phyloP scores from a whole-genome alignment of 2,797 vertebrate species.

The Pangasius macronema region DNA sequence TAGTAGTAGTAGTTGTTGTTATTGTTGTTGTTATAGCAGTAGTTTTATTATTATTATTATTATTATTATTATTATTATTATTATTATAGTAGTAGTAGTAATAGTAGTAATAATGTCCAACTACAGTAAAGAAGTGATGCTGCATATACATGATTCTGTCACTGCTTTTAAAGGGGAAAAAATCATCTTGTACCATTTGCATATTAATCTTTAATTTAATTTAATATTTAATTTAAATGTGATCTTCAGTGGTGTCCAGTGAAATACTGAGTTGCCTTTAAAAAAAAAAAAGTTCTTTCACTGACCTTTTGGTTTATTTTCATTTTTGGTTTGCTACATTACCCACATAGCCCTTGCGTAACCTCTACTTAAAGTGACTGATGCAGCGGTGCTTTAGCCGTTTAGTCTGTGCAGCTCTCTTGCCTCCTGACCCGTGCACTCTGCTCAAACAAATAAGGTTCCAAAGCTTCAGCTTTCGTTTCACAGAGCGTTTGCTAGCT shows the following conservation, averaged over 20 bases:
- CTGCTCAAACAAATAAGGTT: too few relatives aligned
- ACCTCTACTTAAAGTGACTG: not conserved
- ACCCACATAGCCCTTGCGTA: not conserved
- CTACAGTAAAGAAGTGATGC: not conserved
- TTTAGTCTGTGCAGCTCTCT: not conserved
- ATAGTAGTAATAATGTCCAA: not conserved
- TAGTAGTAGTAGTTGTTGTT: too few relatives aligned
- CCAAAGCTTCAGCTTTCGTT: not conserved
- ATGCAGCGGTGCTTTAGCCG: not conserved
- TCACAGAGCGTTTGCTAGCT: not conserved
- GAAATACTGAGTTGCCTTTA: not conserved
- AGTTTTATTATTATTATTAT: too few relatives aligned
- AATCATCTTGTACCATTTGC: not conserved
- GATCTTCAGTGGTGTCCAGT: not conserved
- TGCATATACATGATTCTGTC: not conserved
- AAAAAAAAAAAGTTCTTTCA: not conserved
- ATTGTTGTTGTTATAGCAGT: too few relatives aligned
- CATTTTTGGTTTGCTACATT: not conserved
- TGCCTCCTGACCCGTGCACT: not conserved
- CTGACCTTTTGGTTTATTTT: not conserved
- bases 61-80: too few relatives aligned
- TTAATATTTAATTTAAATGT: not conserved
- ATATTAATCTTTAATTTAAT: not conserved
- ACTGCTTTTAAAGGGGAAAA: not conserved
- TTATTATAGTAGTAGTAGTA: too few relatives aligned